phyloP scores from a whole-genome alignment of 2,113 vertebrate species.

The Bos indicus region DNA sequence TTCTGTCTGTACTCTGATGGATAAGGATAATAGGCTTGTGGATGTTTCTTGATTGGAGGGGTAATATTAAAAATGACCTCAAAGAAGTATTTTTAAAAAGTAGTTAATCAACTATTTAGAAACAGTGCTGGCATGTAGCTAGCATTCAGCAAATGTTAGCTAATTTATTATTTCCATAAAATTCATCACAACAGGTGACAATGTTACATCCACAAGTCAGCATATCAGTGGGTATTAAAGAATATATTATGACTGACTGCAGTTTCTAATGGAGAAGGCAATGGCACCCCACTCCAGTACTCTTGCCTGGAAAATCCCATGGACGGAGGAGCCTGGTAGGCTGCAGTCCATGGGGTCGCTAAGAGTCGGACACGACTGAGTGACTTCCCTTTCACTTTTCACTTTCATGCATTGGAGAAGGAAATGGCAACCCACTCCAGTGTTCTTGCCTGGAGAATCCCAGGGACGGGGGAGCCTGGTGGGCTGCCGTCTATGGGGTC shows the following conservation, averaged over 20 bases:
- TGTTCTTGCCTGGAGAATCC: too few species aligned
- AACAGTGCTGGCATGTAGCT: background rate
- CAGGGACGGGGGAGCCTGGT: too few species aligned
- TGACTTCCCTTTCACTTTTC: too few species aligned
- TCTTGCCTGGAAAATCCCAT: too few species aligned
- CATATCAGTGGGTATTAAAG: background rate
- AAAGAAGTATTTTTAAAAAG: background rate
- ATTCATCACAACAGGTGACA: background rate
- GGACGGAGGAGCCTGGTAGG: too few species aligned
- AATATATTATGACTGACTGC: background rate
- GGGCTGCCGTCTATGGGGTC: too few species aligned
- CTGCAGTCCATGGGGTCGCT: too few species aligned
- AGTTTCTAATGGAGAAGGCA: background rate
- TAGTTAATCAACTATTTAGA: background rate
- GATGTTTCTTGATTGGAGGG: background rate
- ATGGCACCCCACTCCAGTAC: too few species aligned
- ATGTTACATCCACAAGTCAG: background rate
- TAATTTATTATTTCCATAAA: background rate
- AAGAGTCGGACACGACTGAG: too few species aligned
- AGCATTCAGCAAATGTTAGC: background rate
- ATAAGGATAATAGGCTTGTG: background rate
- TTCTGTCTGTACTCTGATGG: background rate
- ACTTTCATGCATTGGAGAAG: too few species aligned
- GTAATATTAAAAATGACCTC: background rate
- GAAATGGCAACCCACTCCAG: too few species aligned